Evolutionary conservation across 2,113 vertebrate genomes (phyloP).

Genomic region (Rhodinocichla rosea): DNA sequence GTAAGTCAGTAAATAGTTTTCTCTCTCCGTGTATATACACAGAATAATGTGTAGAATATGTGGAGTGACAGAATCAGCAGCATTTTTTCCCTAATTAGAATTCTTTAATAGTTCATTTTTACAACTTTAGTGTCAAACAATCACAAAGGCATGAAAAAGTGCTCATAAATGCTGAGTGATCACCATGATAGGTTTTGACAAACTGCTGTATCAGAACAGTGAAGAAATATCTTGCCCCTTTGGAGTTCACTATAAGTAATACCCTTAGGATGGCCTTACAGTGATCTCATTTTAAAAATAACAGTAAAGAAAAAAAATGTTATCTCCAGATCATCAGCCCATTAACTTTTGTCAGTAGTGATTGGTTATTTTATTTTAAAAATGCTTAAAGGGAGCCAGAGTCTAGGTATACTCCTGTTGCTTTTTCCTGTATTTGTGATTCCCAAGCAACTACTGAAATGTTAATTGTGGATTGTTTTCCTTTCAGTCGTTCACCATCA

Average conservation of each 20-base stretch:
- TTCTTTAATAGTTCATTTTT: neutral
- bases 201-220: neutral
- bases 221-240: neutral
- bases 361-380: neutral
- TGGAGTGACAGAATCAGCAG: neutral
- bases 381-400: neutral
- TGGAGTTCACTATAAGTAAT: neutral
- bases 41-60: neutral
- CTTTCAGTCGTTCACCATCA: constrained; percentile 81
- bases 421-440: neutral
- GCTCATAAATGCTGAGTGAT: neutral
- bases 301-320: neutral
- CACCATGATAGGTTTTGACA: neutral
- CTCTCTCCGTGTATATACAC: neutral
- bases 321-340: neutral
- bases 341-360: neutral
- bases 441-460: neutral
- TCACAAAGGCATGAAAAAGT: neutral
- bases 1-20: neutral
- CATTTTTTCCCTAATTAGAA: neutral
- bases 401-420: neutral
- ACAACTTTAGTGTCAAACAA: neutral
- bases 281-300: neutral
- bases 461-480: constrained; percentile 33
- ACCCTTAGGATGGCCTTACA: neutral